Conservation (phyloP, 2,797 vertebrate species). For the Mallotus villosus region DNA sequence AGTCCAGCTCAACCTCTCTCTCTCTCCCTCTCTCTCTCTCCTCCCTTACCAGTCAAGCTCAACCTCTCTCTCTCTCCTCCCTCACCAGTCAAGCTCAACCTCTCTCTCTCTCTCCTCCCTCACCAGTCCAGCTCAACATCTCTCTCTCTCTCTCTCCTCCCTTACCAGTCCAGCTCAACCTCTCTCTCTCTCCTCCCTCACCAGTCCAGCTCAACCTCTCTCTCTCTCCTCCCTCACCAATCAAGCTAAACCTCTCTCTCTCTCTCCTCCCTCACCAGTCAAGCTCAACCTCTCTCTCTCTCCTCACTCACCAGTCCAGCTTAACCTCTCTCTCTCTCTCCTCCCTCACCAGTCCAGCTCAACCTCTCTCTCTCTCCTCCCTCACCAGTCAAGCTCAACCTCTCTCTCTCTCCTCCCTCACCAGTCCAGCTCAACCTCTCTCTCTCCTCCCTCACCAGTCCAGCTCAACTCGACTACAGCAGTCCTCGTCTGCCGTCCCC, state of each 20-base stretch:
- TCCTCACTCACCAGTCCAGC: too few relatives aligned
- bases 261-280: too few relatives aligned
- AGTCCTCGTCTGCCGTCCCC: background rate
- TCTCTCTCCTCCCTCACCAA: background rate
- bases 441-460: constrained; percentile 5
- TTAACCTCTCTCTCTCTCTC: background rate
- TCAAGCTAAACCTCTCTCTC: background rate
- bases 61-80: too few relatives aligned
- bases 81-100: background rate
- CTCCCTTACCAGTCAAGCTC: too few relatives aligned
- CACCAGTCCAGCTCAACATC: background rate
- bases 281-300: too few relatives aligned
- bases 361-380: too few relatives aligned
- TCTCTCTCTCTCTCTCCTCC: background rate
- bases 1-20: background rate
- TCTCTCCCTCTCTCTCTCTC: constrained; percentile 7
- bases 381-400: background rate
- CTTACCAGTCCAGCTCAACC: constrained; percentile 1
- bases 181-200: constrained; percentile 4
- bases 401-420: too few relatives aligned
- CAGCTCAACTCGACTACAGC: background rate
- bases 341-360: too few relatives aligned
- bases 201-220: constrained; percentile 5
- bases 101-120: background rate
- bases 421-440: background rate